Conservation (phyloP, 2,888 invertebrate genomes). For the Trypoxylon attenuatum region DNA sequence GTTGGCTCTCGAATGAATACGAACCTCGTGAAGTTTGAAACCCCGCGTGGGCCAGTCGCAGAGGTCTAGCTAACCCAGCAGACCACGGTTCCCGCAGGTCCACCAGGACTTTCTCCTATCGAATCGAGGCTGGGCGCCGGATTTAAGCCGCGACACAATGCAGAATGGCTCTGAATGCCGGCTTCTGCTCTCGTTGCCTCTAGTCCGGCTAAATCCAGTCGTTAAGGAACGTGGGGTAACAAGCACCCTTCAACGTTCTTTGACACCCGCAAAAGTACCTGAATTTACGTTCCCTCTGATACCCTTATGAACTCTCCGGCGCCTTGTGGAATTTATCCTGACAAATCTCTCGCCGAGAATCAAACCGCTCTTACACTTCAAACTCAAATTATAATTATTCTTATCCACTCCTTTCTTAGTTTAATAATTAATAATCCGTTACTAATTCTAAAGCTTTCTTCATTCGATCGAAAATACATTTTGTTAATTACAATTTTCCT, state of each 20-base stretch:
- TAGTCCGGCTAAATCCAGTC: constrained; percentile 11
- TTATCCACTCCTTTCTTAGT: no score
- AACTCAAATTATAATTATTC: no score
- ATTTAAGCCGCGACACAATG: constrained; percentile 40
- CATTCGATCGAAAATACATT: no score
- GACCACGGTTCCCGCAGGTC: constrained; percentile 3
- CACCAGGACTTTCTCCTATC: constrained; percentile 18
- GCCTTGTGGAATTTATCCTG: no score
- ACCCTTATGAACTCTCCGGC: no score
- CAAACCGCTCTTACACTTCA: no score
- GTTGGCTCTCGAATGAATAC: constrained; percentile 28
- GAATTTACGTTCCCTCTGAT: no score
- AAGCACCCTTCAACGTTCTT: constrained; percentile 18
- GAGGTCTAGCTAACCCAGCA: constrained; percentile 15
- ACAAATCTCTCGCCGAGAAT: no score
- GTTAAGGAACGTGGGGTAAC: constrained; percentile 16
- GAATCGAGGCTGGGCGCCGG: constrained; percentile 16
- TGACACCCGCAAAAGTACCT: constrained; percentile 12
- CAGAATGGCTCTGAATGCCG: constrained; percentile 19
- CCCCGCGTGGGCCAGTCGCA: constrained; percentile 22
- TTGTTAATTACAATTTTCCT: no score
- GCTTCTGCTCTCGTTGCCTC: not conserved
- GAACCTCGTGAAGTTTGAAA: constrained; percentile 24
- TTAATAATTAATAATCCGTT: no score
- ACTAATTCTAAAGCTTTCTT: no score